phyloP scores from a whole-genome alignment of 2,888 invertebrate genomes.

The Caenorhabditis sp. region DNA sequence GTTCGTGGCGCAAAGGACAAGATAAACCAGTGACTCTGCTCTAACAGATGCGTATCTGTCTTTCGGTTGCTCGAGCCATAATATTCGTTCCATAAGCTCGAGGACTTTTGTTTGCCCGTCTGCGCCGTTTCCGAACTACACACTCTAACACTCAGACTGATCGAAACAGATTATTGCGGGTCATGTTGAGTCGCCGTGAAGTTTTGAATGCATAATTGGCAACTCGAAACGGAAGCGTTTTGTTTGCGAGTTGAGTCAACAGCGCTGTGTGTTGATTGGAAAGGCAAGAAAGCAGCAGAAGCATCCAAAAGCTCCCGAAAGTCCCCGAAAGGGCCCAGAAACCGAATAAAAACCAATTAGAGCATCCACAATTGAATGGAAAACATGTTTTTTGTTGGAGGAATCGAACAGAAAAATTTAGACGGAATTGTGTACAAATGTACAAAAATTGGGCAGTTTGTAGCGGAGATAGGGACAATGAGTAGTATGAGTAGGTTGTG shows the following conservation, averaged over 20 bases:
- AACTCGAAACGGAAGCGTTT: background rate
- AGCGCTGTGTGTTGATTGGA: background rate
- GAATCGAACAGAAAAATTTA: background rate
- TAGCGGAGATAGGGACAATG: constrained; percentile 13
- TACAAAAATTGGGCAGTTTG: constrained; percentile 29
- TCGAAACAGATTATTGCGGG: constrained; percentile 37
- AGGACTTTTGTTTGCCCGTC: constrained; percentile 31
- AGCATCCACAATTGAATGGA: constrained; percentile 16
- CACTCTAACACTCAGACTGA: constrained; percentile 23
- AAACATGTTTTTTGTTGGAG: constrained; percentile 35
- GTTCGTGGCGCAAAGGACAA: constrained; percentile 8
- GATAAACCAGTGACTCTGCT: constrained; percentile 29
- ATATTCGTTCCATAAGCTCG: constrained; percentile 33
- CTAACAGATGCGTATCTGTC: constrained; percentile 47
- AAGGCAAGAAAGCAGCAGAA: background rate
- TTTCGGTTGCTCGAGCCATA: constrained; percentile 17
- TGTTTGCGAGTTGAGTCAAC: constrained; percentile 1
- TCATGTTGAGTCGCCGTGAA: background rate
- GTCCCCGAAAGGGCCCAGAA: constrained; percentile 1
- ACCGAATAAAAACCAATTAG: constrained; percentile 47
- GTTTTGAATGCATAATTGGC: constrained; percentile 43
- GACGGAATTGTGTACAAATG: background rate
- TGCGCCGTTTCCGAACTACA: constrained; percentile 45
- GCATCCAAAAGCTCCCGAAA: no score
- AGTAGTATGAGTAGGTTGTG: constrained; percentile 9